These are phyloP conservation scores for Leucozona laternaria DNA, from an alignment of 2,888 invertebrate genomes.

Conservation along the genomic window DNA sequence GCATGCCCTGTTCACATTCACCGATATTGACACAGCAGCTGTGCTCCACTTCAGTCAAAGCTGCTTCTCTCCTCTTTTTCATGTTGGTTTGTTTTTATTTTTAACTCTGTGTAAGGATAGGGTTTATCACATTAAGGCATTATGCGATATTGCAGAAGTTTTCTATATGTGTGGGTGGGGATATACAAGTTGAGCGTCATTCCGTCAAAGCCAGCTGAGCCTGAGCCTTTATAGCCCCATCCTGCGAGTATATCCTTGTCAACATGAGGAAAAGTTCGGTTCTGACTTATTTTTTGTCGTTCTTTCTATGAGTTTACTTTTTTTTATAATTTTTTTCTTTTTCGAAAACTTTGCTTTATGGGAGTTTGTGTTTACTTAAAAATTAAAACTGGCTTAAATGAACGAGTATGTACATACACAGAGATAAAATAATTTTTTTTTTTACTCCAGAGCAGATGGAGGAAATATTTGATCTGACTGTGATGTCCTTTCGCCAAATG, in stretches of 20 bases:
- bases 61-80: background rate
- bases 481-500: conserved; percentile 2
- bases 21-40: conserved; percentile 67
- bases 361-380: conserved; percentile 56
- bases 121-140: conserved; percentile 73
- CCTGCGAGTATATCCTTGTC: conserved; percentile 50
- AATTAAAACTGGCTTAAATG: conserved; percentile 26
- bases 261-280: conserved; percentile 63
- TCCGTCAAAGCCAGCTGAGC: conserved; percentile 39
- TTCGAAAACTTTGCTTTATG: conserved; percentile 61
- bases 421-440: conserved; percentile 15
- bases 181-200: background rate
- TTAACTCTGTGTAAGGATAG: conserved; percentile 37
- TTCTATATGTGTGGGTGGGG: background rate
- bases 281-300: conserved; percentile 45
- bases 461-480: background rate
- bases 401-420: background rate
- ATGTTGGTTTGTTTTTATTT: background rate
- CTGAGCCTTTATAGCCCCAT: background rate
- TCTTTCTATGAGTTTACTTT: conserved; percentile 27
- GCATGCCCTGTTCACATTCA: conserved; percentile 54
- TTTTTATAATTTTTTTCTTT: conserved; percentile 6
- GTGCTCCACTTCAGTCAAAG: conserved; percentile 27
- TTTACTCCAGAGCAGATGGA: background rate
- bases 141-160: conserved; percentile 74